These are phyloP conservation scores for Pantelozetes paolii DNA, from an alignment of 2,888 invertebrate genomes.

Conservation along the genomic window DNA sequence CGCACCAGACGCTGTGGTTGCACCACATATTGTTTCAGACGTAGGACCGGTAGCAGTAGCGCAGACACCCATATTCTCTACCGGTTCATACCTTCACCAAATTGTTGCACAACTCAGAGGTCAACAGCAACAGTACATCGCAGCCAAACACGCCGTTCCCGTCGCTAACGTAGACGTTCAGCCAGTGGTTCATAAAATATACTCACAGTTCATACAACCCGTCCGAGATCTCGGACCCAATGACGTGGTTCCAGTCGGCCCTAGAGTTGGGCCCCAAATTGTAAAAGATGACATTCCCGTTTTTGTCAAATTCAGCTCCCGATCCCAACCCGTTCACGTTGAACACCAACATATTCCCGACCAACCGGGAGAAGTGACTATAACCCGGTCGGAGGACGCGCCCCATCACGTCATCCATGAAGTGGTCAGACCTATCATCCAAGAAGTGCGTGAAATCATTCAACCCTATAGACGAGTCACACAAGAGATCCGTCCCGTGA, in stretches of 20 bases:
- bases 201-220: not conserved
- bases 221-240: not conserved
- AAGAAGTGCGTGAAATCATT: not conserved
- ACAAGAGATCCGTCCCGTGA: not conserved
- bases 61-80: too few species aligned
- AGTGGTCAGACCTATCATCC: not conserved
- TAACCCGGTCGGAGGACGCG: not conserved
- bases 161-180: too few species aligned
- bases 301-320: not conserved
- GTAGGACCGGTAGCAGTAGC: too few species aligned
- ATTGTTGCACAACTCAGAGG: too few species aligned
- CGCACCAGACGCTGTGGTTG: too few species aligned
- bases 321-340: not conserved
- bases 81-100: too few species aligned
- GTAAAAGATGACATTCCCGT: not conserved
- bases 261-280: not conserved
- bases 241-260: too few species aligned
- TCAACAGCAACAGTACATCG: too few species aligned
- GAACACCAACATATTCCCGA: not conserved
- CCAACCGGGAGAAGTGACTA: not conserved
- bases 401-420: slow-evolving; percentile 5
- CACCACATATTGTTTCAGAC: too few species aligned
- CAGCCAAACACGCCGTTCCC: too few species aligned
- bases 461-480: not conserved
- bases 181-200: too few species aligned